phyloP scores from a whole-genome alignment of 2,113 vertebrate species.

The Oryctolagus cuniculus region DNA sequence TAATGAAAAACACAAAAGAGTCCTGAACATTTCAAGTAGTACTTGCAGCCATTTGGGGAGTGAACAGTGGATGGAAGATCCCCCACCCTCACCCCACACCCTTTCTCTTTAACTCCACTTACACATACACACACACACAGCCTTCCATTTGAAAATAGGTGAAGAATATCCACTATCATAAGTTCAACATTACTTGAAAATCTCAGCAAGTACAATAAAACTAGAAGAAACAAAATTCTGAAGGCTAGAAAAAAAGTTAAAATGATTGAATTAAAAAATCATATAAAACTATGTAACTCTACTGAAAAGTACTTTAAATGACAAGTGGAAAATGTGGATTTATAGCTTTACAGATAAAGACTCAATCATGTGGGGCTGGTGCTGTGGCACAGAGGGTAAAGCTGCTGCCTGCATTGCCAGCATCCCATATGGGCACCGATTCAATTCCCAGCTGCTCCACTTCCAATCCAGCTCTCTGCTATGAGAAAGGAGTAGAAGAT shows the following conservation, averaged over 20 bases:
- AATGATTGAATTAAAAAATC: not conserved
- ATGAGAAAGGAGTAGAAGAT: no score
- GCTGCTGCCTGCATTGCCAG: no score
- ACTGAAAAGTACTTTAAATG: not conserved
- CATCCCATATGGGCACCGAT: no score
- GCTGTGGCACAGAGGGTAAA: no score
- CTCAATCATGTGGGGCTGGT: no score
- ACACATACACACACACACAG: no score
- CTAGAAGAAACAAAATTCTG: slow-evolving; percentile 26
- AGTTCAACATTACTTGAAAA: not conserved
- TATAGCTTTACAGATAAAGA: not conserved
- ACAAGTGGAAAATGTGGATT: not conserved
- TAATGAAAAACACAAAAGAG: not conserved
- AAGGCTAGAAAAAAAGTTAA: not conserved
- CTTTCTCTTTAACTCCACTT: no score
- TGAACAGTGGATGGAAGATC: no score
- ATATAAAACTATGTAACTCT: not conserved
- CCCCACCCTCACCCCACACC: no score
- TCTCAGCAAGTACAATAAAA: not conserved
- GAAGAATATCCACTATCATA: not conserved
- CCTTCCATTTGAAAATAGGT: not conserved
- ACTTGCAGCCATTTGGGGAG: not conserved
- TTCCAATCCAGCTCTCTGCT: no score
- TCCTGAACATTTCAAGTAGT: not conserved
- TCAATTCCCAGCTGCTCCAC: no score